These are phyloP conservation scores for Amphimallon solstitiale DNA, from an alignment of 2,888 invertebrate species.

Conservation along the genomic window DNA sequence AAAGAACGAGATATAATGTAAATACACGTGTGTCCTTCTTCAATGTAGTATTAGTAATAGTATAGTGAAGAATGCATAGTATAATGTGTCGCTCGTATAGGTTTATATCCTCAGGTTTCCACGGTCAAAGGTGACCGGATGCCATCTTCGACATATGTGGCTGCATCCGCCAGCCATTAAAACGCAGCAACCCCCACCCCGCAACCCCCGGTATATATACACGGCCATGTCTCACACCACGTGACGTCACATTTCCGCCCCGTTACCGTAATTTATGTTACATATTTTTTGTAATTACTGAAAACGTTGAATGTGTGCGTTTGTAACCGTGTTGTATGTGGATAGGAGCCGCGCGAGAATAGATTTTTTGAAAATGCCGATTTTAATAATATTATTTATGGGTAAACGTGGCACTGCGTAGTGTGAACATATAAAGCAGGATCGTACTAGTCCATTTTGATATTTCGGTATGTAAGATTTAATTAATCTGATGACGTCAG, in stretches of 20 bases:
- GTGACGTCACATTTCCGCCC: conserved; percentile 50
- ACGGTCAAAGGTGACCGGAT: conserved; percentile 62
- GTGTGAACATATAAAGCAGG: no score
- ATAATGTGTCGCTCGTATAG: conserved; percentile 27
- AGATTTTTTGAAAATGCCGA: conserved; percentile 40
- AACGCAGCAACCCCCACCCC: conserved; percentile 44
- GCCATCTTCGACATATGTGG: conserved; percentile 60
- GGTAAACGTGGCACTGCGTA: conserved; percentile 7
- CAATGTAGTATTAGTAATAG: conserved; percentile 11
- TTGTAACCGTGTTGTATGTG: background rate
- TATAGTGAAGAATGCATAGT: background rate
- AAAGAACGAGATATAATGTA: conserved; percentile 9
- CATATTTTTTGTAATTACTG: conserved; percentile 53
- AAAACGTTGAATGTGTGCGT: conserved; percentile 15
- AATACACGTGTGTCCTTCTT: conserved; percentile 5
- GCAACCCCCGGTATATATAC: conserved; percentile 16
- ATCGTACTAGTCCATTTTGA: no score
- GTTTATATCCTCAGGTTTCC: conserved; percentile 41
- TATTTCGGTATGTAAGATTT: no score
- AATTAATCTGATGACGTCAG: no score
- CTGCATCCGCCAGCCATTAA: conserved; percentile 57
- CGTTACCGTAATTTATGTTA: conserved; percentile 52
- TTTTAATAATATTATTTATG: conserved; percentile 50
- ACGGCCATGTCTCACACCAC: conserved; percentile 12
- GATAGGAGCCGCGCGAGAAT: conserved; percentile 12